phyloP scores from a whole-genome alignment of 2,888 invertebrate species.

The Copidosoma aretas region DNA sequence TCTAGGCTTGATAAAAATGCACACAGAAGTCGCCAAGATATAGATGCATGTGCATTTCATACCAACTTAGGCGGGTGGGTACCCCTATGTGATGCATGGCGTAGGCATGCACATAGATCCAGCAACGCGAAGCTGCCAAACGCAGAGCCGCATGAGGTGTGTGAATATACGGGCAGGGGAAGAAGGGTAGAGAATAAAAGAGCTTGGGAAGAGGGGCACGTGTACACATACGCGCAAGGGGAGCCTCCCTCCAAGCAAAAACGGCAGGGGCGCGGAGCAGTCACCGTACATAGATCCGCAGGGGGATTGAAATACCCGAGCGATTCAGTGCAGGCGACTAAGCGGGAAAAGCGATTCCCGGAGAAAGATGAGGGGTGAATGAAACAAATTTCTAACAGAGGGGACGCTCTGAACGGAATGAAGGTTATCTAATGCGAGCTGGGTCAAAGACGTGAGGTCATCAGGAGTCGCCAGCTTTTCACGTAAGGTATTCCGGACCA shows the following conservation, averaged over 20 bases:
- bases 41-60: no score
- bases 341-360: slow-evolving; percentile 43
- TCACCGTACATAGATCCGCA: slow-evolving; percentile 45
- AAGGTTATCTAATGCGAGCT: background rate
- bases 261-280: slow-evolving; percentile 33
- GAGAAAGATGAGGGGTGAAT: slow-evolving; percentile 5
- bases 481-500: background rate
- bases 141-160: no score
- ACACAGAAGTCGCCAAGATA: no score
- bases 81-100: no score
- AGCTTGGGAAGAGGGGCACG: no score
- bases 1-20: no score
- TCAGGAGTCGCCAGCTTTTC: slow-evolving; percentile 11
- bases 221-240: background rate
- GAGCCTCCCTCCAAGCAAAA: slow-evolving; percentile 17
- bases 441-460: slow-evolving; percentile 2
- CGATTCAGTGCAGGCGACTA: slow-evolving; percentile 47
- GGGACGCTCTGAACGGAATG: no score
- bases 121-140: no score
- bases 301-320: slow-evolving; percentile 49
- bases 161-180: background rate
- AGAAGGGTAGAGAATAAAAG: background rate
- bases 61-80: no score
- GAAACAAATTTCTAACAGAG: no score
- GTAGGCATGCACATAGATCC: no score